Evolutionary conservation across 2,888 invertebrate species (phyloP).

Genomic region (Caenorhabditis sp.): DNA sequence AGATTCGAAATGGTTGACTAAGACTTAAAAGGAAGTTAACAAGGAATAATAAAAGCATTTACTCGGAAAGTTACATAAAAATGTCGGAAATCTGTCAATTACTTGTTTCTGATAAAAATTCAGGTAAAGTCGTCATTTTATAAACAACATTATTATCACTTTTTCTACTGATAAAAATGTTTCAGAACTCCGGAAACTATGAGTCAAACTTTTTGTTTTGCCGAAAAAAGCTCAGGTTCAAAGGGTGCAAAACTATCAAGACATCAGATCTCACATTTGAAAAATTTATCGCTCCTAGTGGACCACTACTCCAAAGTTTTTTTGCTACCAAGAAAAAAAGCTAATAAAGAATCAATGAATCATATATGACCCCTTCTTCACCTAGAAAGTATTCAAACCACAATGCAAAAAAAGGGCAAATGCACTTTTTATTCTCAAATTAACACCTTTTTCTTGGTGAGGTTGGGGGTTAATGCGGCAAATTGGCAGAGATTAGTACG

Average conservation of each 20-base stretch:
- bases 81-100: too few relatives aligned
- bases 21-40: too few relatives aligned
- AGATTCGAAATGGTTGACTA: too few relatives aligned
- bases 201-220: not conserved
- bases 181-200: not conserved
- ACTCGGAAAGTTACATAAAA: too few relatives aligned
- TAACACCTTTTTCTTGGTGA: not conserved
- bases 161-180: not conserved
- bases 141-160: too few relatives aligned
- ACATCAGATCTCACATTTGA: not conserved
- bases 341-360: slow-evolving; percentile 1
- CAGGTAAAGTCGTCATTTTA: too few relatives aligned
- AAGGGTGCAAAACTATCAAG: not conserved
- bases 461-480: not conserved
- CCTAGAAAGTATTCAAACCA: too few relatives aligned
- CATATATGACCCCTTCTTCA: not conserved
- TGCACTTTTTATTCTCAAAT: not conserved
- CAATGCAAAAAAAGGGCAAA: not conserved
- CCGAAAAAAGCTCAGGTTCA: not conserved
- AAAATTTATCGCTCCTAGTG: not conserved
- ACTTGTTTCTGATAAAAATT: too few relatives aligned
- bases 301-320: not conserved
- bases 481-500: slow-evolving; percentile 2
- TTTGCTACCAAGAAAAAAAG: not conserved
- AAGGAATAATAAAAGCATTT: too few relatives aligned